Evolutionary conservation across 2,888 invertebrate species (phyloP).

Genomic region (Oscheius onirici): DNA sequence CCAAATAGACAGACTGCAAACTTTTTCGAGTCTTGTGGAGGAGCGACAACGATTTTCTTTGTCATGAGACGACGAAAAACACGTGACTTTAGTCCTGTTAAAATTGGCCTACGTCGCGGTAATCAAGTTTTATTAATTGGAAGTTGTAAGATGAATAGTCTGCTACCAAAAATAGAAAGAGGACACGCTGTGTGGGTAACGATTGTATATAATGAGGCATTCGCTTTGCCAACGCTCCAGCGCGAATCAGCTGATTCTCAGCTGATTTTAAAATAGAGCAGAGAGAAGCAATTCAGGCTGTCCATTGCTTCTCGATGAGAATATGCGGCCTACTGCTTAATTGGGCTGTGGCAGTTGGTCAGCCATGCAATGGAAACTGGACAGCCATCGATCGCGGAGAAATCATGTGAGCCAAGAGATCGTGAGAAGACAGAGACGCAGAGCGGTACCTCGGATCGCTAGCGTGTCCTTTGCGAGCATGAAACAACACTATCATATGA

Average conservation of each 20-base stretch:
- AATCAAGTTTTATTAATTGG: too few species aligned
- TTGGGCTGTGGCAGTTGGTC: conserved; percentile 19
- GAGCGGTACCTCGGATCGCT: conserved; percentile 23
- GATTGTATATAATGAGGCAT: too few species aligned
- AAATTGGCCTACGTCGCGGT: background rate
- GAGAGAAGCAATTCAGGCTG: too few species aligned
- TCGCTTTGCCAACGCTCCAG: too few species aligned
- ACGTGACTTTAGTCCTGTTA: conserved; percentile 3
- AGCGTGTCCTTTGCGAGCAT: conserved; percentile 26
- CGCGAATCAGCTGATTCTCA: too few species aligned
- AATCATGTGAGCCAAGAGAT: conserved; percentile 31
- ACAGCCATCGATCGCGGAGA: conserved; percentile 31
- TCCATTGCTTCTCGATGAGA: background rate
- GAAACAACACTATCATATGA: conserved; percentile 16
- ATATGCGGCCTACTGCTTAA: conserved; percentile 15
- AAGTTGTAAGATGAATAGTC: too few species aligned
- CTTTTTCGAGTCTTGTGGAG: background rate
- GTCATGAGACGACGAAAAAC: conserved; percentile 11
- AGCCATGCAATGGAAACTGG: conserved; percentile 28
- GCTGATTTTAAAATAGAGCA: too few species aligned
- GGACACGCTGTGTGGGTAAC: too few species aligned
- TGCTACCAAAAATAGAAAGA: too few species aligned
- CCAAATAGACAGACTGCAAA: background rate
- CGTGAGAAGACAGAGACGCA: conserved; percentile 31
- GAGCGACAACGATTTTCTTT: conserved; percentile 6